These are phyloP conservation scores for Acanthis flammea DNA, from an alignment of 2,797 vertebrate genomes.

Conservation along the genomic window DNA sequence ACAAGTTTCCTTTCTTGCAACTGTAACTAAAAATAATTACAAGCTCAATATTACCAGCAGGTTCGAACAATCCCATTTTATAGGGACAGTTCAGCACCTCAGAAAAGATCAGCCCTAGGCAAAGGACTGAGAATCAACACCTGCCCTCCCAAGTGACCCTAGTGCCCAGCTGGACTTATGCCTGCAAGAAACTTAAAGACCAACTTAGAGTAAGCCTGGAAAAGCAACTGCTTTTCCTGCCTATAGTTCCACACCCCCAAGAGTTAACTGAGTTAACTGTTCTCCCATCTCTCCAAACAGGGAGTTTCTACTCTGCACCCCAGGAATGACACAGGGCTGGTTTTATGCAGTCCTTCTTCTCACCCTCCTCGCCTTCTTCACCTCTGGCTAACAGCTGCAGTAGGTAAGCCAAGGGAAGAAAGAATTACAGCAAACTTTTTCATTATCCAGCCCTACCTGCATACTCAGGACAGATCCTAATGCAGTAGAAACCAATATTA, in stretches of 20 bases:
- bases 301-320: not conserved
- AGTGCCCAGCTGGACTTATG: not conserved
- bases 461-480: not conserved
- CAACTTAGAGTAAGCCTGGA: not conserved
- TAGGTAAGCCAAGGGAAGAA: not conserved
- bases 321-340: fast-evolving
- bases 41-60: not conserved
- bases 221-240: not conserved
- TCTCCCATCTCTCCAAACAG: not conserved
- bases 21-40: not conserved
- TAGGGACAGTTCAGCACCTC: not conserved
- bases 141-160: not conserved
- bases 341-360: not conserved
- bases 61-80: not conserved
- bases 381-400: not conserved
- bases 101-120: not conserved
- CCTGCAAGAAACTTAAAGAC: not conserved
- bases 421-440: not conserved
- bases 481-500: not conserved
- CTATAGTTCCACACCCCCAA: not conserved
- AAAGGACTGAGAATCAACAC: not conserved
- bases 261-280: not conserved
- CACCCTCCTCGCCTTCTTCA: not conserved
- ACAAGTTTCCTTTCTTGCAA: not conserved
- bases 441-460: not conserved